A percentile compares a stretch with the other conserved stretches of the same genome.
phyloP scores from a whole-genome alignment of 2,888 invertebrate species.

The Heliconius aoede region DNA sequence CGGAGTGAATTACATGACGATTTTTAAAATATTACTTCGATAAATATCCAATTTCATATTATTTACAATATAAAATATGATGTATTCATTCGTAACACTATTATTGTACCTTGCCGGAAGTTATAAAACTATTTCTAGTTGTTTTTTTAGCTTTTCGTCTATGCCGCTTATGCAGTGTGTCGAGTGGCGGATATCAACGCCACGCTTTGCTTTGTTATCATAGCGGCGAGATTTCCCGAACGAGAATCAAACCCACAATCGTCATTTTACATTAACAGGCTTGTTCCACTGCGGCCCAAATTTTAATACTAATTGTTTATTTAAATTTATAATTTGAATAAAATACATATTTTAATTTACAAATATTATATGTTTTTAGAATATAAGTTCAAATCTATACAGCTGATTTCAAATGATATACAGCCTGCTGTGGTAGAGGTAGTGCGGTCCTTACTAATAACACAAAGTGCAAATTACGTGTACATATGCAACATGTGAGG shows the following conservation, averaged over 20 bases:
- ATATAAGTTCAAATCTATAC: neutral
- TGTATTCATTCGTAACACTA: too few relatives aligned
- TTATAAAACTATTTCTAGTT: neutral
- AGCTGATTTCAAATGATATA: neutral
- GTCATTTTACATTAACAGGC: neutral
- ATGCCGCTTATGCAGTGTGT: too few relatives aligned
- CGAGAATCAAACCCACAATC: too few relatives aligned
- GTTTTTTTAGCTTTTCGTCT: too few relatives aligned
- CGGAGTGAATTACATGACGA: neutral
- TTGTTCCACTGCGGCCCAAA: neutral
- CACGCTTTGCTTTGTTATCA: too few relatives aligned
- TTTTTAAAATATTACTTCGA: neutral
- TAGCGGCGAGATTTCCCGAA: too few relatives aligned
- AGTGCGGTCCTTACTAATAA: neutral
- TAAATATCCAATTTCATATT: neutral
- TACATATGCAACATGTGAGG: conserved; percentile 34
- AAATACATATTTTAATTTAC: too few relatives aligned
- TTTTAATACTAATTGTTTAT: neutral
- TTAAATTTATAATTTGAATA: too few relatives aligned
- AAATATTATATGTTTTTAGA: too few relatives aligned
- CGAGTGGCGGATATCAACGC: too few relatives aligned
- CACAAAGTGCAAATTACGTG: conserved; percentile 23
- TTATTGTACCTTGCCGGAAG: neutral
- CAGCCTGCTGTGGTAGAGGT: neutral
- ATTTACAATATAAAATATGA: neutral